phyloP scores from a whole-genome alignment of 23 tunicate species.

The Halocynthia roretzi region DNA sequence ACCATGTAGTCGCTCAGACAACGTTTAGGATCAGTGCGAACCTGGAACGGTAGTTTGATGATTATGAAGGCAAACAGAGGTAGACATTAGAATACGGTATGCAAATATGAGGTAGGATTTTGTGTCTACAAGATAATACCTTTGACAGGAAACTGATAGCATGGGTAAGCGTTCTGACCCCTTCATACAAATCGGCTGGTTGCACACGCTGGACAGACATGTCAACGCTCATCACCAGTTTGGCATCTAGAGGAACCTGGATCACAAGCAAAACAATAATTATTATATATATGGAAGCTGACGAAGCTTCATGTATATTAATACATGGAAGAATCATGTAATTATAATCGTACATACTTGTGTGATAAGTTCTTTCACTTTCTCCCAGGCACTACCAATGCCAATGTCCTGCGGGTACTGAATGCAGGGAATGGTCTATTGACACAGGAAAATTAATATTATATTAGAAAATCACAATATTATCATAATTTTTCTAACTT shows the following conservation, averaged over 20 bases:
- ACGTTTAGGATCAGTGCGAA: background rate
- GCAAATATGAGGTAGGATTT: background rate
- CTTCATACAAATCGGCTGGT: constrained; percentile 48
- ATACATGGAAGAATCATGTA: background rate
- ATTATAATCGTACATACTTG: constrained; percentile 23
- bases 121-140: constrained; percentile 6
- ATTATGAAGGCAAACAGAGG: background rate
- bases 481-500: background rate
- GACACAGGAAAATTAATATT: background rate
- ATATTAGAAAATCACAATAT: background rate
- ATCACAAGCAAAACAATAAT: background rate
- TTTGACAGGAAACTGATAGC: constrained; percentile 43
- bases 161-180: constrained; percentile 39
- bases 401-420: constrained; percentile 56
- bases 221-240: constrained; percentile 9
- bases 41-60: background rate
- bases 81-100: background rate
- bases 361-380: constrained; percentile 5
- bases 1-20: constrained; percentile 32
- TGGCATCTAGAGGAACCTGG: background rate
- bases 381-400: constrained; percentile 20
- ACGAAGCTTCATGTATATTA: background rate
- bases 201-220: constrained; percentile 1
- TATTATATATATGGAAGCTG: too few species aligned
- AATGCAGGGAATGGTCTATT: constrained; percentile 38